A percentile compares a stretch with the other conserved stretches of the same genome.
phyloP scores from a whole-genome alignment of 2,113 vertebrate genomes.

The Tinamus guttatus region DNA sequence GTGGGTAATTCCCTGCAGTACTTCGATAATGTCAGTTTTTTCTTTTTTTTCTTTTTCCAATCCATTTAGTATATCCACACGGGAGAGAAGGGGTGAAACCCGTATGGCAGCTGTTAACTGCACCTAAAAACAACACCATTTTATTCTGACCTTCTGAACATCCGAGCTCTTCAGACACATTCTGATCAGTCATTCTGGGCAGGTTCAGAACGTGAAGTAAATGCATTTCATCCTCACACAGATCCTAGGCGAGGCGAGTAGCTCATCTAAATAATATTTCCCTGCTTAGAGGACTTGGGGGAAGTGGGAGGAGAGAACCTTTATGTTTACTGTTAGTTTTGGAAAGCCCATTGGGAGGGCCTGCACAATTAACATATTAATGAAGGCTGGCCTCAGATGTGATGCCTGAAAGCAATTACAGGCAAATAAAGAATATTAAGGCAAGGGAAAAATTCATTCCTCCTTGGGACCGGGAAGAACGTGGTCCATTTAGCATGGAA shows the following conservation, averaged over 20 bases:
- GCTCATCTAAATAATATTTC: conserved; percentile 19
- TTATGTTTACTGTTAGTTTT: conserved; percentile 49
- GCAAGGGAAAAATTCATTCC: background rate
- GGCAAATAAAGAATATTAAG: conserved; percentile 66
- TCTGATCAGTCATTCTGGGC: background rate
- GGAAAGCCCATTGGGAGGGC: conserved; percentile 50
- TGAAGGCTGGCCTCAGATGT: conserved; percentile 66
- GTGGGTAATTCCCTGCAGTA: conserved; percentile 58
- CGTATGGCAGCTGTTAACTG: background rate
- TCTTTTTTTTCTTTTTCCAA: background rate
- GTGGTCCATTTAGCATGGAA: background rate
- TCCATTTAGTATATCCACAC: background rate
- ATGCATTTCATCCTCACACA: background rate
- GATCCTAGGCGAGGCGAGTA: background rate
- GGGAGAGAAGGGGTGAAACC: background rate
- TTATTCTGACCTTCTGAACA: background rate
- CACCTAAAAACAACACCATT: background rate
- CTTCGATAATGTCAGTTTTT: conserved; percentile 61
- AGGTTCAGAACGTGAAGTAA: background rate
- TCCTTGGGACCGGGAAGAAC: conserved; percentile 13
- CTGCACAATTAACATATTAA: conserved; percentile 74
- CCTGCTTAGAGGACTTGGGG: conserved; percentile 9
- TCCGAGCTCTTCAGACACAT: background rate
- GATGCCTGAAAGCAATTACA: conserved; percentile 55
- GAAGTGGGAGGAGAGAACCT: conserved; percentile 29